Conservation (phyloP, 1,140 invertebrate species). For the Drosophila ogumai region DNA sequence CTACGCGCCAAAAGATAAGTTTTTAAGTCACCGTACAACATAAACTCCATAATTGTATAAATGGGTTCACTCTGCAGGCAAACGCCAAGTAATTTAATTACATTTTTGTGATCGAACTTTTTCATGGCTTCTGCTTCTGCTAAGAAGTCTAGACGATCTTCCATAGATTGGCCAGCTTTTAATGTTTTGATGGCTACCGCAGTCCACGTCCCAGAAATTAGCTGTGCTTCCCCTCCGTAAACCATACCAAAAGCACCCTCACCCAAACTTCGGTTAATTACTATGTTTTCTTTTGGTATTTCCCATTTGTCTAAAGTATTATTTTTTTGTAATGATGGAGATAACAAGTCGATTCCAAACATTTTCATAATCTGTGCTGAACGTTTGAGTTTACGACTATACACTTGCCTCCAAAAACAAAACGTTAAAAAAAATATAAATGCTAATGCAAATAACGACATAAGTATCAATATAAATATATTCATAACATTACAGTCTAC, state of each 20-base stretch:
- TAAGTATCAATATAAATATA: constrained; percentile 36
- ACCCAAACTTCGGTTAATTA: constrained; percentile 95
- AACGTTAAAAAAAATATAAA: constrained; percentile 90
- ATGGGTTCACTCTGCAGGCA: constrained; percentile 94
- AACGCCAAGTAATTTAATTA: constrained; percentile 94
- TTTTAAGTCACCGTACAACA: constrained; percentile 96
- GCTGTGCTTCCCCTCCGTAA: constrained; percentile 92
- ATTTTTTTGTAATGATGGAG: constrained; percentile 85
- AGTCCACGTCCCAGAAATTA: constrained; percentile 91
- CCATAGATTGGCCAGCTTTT: constrained; percentile 92
- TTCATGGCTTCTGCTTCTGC: constrained; percentile 97
- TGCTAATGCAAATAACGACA: constrained; percentile 85
- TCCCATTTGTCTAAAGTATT: constrained; percentile 93
- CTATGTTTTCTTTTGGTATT: constrained; percentile 91
- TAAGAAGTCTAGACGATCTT: constrained; percentile 97
- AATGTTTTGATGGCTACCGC: constrained; percentile 96
- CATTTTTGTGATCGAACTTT: constrained; percentile 95
- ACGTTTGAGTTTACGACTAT: constrained; percentile 89
- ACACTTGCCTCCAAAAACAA: constrained; percentile 90
- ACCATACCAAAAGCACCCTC: constrained; percentile 96
- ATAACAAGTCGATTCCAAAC: constrained; percentile 88
- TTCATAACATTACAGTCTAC: constrained; percentile 89
- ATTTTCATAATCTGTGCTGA: constrained; percentile 91
- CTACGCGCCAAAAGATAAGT: constrained; percentile 93
- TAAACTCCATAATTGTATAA: constrained; percentile 96